A percentile compares a stretch with the other conserved stretches of the same genome.
Conservation (phyloP, 23 tunicate genomes). For the Oikopleura dioica region DNA sequence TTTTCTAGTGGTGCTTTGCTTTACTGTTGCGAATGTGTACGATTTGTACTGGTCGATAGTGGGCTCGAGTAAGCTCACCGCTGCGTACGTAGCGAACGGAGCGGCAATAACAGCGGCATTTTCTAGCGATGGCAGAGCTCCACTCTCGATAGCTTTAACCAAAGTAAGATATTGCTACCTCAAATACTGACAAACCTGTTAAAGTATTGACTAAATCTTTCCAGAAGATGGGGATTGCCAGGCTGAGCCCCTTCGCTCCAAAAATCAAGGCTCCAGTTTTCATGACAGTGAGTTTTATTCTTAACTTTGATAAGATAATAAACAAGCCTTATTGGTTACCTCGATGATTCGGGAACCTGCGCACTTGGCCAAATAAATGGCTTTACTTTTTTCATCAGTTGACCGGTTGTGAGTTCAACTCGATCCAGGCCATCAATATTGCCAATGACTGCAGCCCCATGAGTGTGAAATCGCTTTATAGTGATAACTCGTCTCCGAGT, state of each 20-base stretch:
- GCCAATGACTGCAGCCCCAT: not conserved
- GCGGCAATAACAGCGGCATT: not conserved
- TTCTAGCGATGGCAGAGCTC: no score
- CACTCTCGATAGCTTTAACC: not conserved
- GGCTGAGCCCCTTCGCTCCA: not conserved
- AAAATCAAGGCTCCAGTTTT: not conserved
- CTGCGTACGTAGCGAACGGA: not conserved
- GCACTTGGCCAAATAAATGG: not conserved
- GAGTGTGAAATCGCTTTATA: not conserved
- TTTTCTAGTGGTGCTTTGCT: constrained; percentile 61
- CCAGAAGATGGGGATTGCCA: not conserved
- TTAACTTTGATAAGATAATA: no score
- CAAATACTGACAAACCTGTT: not conserved
- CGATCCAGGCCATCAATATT: not conserved
- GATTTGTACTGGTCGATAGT: not conserved
- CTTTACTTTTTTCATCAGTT: not conserved
- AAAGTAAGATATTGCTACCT: not conserved
- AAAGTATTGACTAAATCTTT: not conserved
- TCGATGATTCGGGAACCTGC: not conserved
- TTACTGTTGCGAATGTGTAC: constrained; percentile 37
- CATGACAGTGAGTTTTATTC: no score
- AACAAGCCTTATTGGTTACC: not conserved
- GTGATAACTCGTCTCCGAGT: no score
- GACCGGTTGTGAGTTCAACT: not conserved
- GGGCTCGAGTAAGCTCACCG: not conserved